Evolutionary conservation across 2,113 vertebrate genomes (phyloP), one percentile per base, ranked within the genome.

Genomic region (Zeus faber): DNA sequence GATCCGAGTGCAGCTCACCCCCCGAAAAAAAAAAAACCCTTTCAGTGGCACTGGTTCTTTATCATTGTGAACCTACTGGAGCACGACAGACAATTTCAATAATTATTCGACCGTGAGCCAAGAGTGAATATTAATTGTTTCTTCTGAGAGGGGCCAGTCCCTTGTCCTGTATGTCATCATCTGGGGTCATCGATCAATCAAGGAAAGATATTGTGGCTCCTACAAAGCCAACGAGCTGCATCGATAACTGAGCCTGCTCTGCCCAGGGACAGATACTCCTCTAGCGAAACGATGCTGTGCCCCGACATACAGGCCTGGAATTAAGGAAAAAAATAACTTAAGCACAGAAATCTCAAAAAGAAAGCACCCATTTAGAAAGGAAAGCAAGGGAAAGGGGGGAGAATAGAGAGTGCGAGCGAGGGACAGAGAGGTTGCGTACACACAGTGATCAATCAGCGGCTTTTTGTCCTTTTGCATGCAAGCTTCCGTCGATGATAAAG

Each of bases 41-140:
- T n/a, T 14, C 13, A 37, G n/a, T 20, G 40, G 41, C 54, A 45
- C 51, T 17, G 27, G 14, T 60, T 56, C 40, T 72, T 73, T 35
- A 57, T 11, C 5, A 35, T 9, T 10, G 6, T 17, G 49, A 75
- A 47, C 70, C 68, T 31, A 53, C 2, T 35, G 52, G 46, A 41
- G 47, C 47, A 24, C 1, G 2, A 62, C 51, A 3, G 16, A 58
- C 18, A 69, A 48, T 45, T 49, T 64, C 46, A 11, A 65, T 69
- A 58, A 66, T 72, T 67, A 66, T 73, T 84, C 57, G 50, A 64
- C 59, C 57, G 54, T 40, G 49, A 79, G 54, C 59, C 62, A 69
- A 68, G 64, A 72, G 54, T 69, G 57, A 73, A 72, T 71, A 83
- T 80, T 68, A 77, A 83, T 79, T 76, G 72, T 80, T 80, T 81